Percentiles rank a stretch among this genome's conserved stretches.
phyloP scores from a whole-genome alignment of 2,888 invertebrate genomes.

The Leptopilina drosophilae region DNA sequence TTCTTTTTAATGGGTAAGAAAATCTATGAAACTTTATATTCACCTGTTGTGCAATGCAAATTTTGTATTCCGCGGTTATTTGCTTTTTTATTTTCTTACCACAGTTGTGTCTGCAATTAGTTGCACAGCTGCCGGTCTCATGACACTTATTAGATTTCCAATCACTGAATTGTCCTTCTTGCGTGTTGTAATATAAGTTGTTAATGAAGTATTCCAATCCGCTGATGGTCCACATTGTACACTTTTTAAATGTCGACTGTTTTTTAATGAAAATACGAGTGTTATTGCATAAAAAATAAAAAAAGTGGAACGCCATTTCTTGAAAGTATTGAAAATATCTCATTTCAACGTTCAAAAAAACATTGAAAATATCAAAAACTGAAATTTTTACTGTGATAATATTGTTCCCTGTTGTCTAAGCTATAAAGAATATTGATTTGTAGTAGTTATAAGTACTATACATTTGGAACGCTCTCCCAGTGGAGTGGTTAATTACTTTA shows the following conservation, averaged over 20 bases:
- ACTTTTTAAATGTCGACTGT: conserved; percentile 61
- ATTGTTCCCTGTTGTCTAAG: too few species aligned
- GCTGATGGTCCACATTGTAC: conserved; percentile 60
- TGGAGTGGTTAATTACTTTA: too few species aligned
- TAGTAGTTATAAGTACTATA: too few species aligned
- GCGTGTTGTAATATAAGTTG: conserved; percentile 54
- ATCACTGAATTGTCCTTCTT: conserved; percentile 62
- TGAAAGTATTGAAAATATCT: too few species aligned
- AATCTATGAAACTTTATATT: neutral
- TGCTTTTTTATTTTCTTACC: conserved; percentile 56
- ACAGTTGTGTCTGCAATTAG: conserved; percentile 69
- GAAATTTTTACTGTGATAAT: too few species aligned
- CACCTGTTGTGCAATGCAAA: neutral
- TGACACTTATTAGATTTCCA: conserved; percentile 63
- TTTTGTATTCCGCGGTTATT: neutral
- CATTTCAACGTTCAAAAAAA: too few species aligned
- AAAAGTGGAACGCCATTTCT: too few species aligned
- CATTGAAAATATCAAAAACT: too few species aligned
- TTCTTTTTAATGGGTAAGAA: neutral
- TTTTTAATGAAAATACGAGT: neutral
- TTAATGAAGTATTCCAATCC: conserved; percentile 58
- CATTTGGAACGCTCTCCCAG: too few species aligned
- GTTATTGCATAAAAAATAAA: too few species aligned
- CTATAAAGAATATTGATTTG: too few species aligned
- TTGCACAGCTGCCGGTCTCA: conserved; percentile 67